Evolutionary conservation across 1,140 invertebrate genomes (phyloP), one percentile per base, ranked within the genome.

Genomic region (Drosophila orosa): DNA sequence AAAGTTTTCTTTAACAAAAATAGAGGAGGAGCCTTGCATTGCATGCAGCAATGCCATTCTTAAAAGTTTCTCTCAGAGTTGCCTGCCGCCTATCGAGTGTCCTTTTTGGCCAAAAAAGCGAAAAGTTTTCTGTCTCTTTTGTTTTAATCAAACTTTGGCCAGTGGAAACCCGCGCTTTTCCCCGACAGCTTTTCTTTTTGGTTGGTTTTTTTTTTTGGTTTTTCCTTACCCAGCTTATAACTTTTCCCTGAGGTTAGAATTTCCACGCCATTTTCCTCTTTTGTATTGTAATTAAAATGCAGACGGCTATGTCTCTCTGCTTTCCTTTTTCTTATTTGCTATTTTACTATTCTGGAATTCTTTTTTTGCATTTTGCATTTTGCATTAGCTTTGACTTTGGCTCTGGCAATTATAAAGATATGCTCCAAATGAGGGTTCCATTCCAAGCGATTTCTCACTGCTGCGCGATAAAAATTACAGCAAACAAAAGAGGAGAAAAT

Each of bases 331-430:
- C 48, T 55, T 62, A 59, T 74, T 69, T 37, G 74, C 25, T 40
- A 59, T 33, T 33, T 54, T 57, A 50, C 56, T 48, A 58, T 74
- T 74, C 33, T 56, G 37, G 27, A 19, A 59, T 59, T 40, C 3
- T 35, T 61, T 45, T 48, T 40, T 35, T 37, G 19, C n/a, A 10
- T 15, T 19, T 17, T 19, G 0, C 4, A 19, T 40, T 48, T 48
- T 50, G 40, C 31, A 29, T 45, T 13, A 15, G 22, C 42, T 60
- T 17, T 15, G 37, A 33, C 58, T 56, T 7, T 74, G 35, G 2
- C 35, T 75, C 45, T 77, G 54, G 80, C 77, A 87, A 87, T 84
- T 87, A 87, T 89, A 84, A 89, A 89, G 80, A 87, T 87, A 87
- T 89, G 78, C 82, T 72, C 60, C 62, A 79, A 83, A 83, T 67